These are phyloP conservation scores for Percina caprodes DNA, from an alignment of 2,113 vertebrate genomes.

Conservation along the genomic window DNA sequence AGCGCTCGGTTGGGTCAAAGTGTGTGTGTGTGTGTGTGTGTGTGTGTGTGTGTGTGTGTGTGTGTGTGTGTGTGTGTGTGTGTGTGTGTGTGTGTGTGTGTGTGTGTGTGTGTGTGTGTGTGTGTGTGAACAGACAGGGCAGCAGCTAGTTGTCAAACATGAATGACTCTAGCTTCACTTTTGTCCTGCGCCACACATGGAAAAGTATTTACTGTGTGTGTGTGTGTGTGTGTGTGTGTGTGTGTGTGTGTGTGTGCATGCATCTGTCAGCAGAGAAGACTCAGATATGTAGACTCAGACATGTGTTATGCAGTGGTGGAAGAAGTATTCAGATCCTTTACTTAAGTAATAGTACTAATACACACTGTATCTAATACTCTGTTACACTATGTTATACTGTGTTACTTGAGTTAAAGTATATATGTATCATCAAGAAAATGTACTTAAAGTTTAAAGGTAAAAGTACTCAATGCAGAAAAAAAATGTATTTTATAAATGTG, in stretches of 20 bases:
- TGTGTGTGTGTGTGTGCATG: background rate
- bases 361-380: no score
- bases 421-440: no score
- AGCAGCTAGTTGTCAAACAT: slow-evolving; percentile 42
- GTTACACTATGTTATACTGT: no score
- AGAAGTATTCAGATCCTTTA: no score
- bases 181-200: slow-evolving; percentile 30
- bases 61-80: slow-evolving; percentile 18
- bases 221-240: no score
- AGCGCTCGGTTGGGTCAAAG: slow-evolving; percentile 40
- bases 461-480: no score
- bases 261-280: background rate
- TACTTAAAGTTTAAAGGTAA: no score
- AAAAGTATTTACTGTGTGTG: slow-evolving; percentile 23
- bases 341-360: no score
- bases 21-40: slow-evolving; percentile 21
- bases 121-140: slow-evolving; percentile 13
- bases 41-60: slow-evolving; percentile 12
- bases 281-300: background rate
- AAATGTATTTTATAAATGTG: no score
- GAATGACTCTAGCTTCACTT: slow-evolving; percentile 32
- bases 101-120: slow-evolving; percentile 25
- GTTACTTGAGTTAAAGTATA: no score
- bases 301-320: background rate
- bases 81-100: slow-evolving; percentile 13